A percentile compares a stretch with the other conserved stretches of the same genome.
phyloP scores from a whole-genome alignment of 2,113 vertebrate species.

The Lophura nycthemera region DNA sequence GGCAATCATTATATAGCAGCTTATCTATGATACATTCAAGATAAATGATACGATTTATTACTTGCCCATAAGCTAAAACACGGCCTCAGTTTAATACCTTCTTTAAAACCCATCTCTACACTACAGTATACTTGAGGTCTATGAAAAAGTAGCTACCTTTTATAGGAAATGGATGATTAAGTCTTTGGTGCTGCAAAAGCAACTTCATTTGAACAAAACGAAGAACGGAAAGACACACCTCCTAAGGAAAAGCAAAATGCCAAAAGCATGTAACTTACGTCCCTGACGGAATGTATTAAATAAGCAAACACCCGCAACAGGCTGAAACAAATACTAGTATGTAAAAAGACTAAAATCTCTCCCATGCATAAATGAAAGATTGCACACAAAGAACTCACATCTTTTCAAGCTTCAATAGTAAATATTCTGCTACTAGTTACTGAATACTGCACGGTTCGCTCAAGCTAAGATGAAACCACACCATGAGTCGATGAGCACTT shows the following conservation, averaged over 20 bases:
- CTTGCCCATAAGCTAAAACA: constrained; percentile 97
- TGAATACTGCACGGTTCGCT: constrained; percentile 98
- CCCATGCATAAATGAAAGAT: constrained; percentile 99
- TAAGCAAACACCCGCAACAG: constrained; percentile 94
- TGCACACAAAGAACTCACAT: constrained; percentile 98
- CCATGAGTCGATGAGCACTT: constrained; percentile 84
- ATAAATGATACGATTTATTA: constrained; percentile 99
- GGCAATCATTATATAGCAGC: constrained; percentile 99
- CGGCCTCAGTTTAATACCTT: constrained; percentile 92
- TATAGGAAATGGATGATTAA: constrained; percentile 96
- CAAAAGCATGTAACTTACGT: constrained; percentile 88
- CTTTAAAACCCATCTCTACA: constrained; percentile 89
- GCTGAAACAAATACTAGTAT: constrained; percentile 91
- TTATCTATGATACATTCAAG: constrained; percentile 99
- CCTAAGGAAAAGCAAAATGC: constrained; percentile 76
- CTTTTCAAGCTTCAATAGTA: constrained; percentile 98
- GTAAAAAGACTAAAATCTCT: constrained; percentile 89
- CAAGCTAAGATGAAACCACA: constrained; percentile 93
- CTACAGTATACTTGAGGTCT: constrained; percentile 96
- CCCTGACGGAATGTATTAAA: constrained; percentile 99
- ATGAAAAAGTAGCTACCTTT: constrained; percentile 99
- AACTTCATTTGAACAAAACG: constrained; percentile 91
- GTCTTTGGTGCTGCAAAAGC: constrained; percentile 99
- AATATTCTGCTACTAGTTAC: constrained; percentile 95
- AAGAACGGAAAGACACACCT: constrained; percentile 79